Evolutionary conservation across 1,140 invertebrate genomes (phyloP).

Genomic region (Drosophila trapezifrons): DNA sequence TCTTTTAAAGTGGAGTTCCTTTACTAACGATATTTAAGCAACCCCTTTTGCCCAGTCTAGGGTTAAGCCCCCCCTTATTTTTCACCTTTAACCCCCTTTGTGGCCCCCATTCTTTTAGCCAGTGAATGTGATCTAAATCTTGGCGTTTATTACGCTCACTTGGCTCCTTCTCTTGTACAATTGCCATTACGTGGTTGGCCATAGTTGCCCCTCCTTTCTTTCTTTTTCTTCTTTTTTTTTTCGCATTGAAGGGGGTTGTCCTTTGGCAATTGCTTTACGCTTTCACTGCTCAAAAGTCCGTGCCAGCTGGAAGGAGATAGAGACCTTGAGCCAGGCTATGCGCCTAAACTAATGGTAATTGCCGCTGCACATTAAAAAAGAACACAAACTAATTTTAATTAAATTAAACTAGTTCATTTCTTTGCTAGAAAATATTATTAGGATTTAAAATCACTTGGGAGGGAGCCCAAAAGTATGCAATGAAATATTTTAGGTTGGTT

Average conservation of each 20-base stretch:
- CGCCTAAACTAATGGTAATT: conserved; percentile 59
- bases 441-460: not conserved
- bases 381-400: not conserved
- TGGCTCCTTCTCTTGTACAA: conserved; percentile 54
- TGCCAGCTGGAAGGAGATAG: conserved; percentile 30
- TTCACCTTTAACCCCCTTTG: not conserved
- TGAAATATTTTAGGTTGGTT: too few species aligned
- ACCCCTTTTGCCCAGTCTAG: not conserved
- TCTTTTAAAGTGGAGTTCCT: not conserved
- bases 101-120: conserved; percentile 4
- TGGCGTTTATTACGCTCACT: conserved; percentile 78
- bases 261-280: conserved; percentile 65
- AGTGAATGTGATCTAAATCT: conserved; percentile 64
- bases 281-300: conserved; percentile 52
- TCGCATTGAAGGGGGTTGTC: conserved; percentile 9
- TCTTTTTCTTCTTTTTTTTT: not conserved
- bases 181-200: conserved; percentile 57
- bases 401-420: not conserved
- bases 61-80: not conserved
- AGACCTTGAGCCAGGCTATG: conserved; percentile 58
- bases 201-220: conserved; percentile 12
- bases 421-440: too few species aligned
- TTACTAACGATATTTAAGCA: not conserved
- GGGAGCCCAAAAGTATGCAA: not conserved
- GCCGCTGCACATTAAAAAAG: conserved; percentile 11